Base-by-base conservation (phyloP, 2,888 invertebrate genomes). In the Spisula subtruncata region DNA sequence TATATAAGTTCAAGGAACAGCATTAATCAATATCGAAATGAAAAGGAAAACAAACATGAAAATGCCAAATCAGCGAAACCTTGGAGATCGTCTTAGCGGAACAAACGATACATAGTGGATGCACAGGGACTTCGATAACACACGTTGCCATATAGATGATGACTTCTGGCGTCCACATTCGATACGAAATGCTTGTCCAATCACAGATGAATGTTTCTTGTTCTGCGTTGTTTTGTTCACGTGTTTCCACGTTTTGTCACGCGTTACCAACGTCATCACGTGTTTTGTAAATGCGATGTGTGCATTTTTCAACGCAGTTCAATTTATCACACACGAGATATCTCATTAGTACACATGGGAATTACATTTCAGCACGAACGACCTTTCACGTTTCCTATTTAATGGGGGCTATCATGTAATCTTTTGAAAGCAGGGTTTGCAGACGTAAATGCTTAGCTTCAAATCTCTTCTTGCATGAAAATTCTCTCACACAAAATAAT, bases 101-200 rank as follows among this genome's bases (percentile, higher is more conserved):
- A 66, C n/a, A n/a, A 66, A 4, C 60, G 60, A 66, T 25, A 25
- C 25, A 18, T 2, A 56, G 56, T 32, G 75, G 75, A 75, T 75
- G 75, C 75, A 75, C 75, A 75, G 75, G 75, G 75, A 75, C 75
- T 75, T 75, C 75, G 75, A 75, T 32, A 16, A 35, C 75, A 75
- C 60, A 60, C 60, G 25, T 12, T 75, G 60, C 25, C 60, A 25
- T n/a, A 56, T 10, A 51, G 51, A 66, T 25, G 60, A 66, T 66
- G 12, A 25, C 2, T 66, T 5, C n/a, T 25, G n/a, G 10, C 25
- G 60, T 66, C 25, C 60, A 25, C 6, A 20, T 25, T 66, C 10
- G 5, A 25, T 66, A 66, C 20, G 60, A 66, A 10, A 66, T 25
- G n/a, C 60, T 20, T 66, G 60, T 66, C 25, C 60, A 25, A 66